phyloP scores from a whole-genome alignment of 2,797 vertebrate species.

The Neostethus bicornis region DNA sequence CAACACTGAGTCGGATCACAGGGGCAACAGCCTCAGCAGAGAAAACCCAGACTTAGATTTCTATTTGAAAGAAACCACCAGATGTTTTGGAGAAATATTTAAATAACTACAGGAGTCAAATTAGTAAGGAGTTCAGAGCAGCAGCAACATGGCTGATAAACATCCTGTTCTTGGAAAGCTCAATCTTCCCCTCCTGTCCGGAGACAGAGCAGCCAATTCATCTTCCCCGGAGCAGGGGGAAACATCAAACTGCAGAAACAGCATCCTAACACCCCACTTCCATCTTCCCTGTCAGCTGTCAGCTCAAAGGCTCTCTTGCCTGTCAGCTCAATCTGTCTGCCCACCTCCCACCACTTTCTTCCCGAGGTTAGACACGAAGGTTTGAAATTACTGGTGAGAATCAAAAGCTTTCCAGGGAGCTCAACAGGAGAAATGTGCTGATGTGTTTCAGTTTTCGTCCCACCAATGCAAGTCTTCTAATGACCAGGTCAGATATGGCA shows the following conservation, averaged over 20 bases:
- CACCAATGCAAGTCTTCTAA: constrained; percentile 29
- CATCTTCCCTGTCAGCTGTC: constrained; percentile 72
- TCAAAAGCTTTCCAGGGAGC: constrained; percentile 28
- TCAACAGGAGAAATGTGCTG: constrained; percentile 44
- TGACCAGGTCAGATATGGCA: constrained; percentile 19
- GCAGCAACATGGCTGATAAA: constrained; percentile 33
- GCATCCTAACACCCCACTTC: constrained; percentile 42
- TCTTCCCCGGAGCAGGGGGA: constrained; percentile 49
- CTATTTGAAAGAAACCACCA: too few relatives aligned
- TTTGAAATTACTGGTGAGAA: constrained; percentile 23
- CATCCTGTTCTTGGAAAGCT: constrained; percentile 39
- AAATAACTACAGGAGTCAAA: too few relatives aligned
- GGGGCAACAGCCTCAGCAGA: too few relatives aligned
- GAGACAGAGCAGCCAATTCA: constrained; percentile 50
- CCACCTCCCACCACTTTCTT: constrained; percentile 18
- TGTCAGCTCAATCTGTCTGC: constrained; percentile 47
- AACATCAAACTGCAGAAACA: constrained; percentile 60
- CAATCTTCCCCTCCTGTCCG: constrained; percentile 37
- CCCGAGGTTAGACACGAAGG: constrained; percentile 29
- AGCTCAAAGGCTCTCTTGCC: constrained; percentile 55
- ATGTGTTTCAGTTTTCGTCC: constrained; percentile 38
- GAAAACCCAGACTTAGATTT: too few relatives aligned
- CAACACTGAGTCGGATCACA: too few relatives aligned
- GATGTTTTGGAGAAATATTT: too few relatives aligned
- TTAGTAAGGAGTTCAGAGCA: constrained; percentile 20